Evolutionary conservation across 2,888 invertebrate species (phyloP).

Genomic region (Trichopria drosophilae): DNA sequence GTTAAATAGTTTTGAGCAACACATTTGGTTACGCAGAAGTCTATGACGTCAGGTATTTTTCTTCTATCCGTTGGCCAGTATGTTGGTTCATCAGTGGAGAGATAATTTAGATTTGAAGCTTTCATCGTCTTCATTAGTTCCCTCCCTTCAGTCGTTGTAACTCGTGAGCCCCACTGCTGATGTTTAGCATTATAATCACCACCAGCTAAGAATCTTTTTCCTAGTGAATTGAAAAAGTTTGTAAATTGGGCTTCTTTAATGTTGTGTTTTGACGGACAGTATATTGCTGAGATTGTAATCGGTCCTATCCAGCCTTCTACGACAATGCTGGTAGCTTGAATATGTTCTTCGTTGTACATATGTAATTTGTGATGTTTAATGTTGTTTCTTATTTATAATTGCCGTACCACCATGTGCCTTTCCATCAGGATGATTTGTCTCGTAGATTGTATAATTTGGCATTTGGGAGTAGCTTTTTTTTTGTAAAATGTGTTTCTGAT

Average conservation of each 20-base stretch:
- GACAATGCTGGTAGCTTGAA: conserved; percentile 4
- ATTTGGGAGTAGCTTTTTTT: background rate
- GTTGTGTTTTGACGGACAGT: conserved; percentile 35
- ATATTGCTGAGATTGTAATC: conserved; percentile 30
- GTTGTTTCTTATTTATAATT: conserved; percentile 17
- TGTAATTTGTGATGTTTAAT: conserved; percentile 4
- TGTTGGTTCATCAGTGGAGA: conserved; percentile 32
- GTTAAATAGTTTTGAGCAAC: conserved; percentile 28
- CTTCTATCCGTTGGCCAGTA: no score
- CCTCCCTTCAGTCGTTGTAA: conserved; percentile 16
- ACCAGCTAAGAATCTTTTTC: background rate
- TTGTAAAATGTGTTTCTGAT: conserved; percentile 17
- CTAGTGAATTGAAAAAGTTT: background rate
- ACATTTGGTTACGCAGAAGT: conserved; percentile 33
- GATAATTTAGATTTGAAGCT: background rate
- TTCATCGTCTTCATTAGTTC: conserved; percentile 7
- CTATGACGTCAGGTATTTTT: no score
- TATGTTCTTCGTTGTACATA: background rate
- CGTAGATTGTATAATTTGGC: background rate
- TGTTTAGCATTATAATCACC: conserved; percentile 29
- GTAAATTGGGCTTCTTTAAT: conserved; percentile 29
- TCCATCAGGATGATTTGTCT: background rate
- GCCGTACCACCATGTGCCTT: conserved; percentile 11
- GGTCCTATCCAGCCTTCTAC: background rate
- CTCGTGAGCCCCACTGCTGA: conserved; percentile 32